Conservation (phyloP, 2,797 vertebrate species). For the Cetoscarus ocellatus region DNA sequence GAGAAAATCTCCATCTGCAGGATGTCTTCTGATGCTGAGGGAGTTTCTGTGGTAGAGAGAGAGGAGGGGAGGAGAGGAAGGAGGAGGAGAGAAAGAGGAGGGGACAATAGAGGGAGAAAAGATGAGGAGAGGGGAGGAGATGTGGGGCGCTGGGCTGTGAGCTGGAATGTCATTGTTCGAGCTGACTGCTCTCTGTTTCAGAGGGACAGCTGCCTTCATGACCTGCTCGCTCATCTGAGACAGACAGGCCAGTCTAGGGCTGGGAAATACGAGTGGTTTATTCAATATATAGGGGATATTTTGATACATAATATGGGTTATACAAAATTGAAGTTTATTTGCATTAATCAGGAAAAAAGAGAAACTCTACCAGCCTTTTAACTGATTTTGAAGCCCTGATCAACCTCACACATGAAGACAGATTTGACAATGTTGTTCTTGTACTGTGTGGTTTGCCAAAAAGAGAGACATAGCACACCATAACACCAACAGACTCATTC, state of each 20-base stretch:
- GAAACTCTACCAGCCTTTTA: too few relatives aligned
- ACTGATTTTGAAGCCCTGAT: too few relatives aligned
- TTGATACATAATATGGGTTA: too few relatives aligned
- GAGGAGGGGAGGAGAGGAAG: conserved; percentile 30
- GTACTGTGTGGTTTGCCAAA: too few relatives aligned
- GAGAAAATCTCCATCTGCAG: conserved; percentile 60
- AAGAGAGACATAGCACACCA: too few relatives aligned
- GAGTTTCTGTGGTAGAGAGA: conserved; percentile 28
- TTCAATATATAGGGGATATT: too few relatives aligned
- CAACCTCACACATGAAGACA: too few relatives aligned
- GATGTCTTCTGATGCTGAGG: conserved; percentile 41
- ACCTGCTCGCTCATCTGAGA: conserved; percentile 48
- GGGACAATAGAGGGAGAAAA: conserved; percentile 3
- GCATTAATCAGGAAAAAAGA: too few relatives aligned
- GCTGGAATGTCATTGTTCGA: conserved; percentile 77
- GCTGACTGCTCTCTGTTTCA: conserved; percentile 47
- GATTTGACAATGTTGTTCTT: too few relatives aligned
- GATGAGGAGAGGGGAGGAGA: conserved; percentile 33
- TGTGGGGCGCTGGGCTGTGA: conserved; percentile 41
- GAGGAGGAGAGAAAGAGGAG: conserved; percentile 21
- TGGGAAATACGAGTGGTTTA: too few relatives aligned
- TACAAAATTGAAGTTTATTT: too few relatives aligned
- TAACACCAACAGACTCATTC: too few relatives aligned
- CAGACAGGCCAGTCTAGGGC: conserved; percentile 16
- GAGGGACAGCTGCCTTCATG: conserved; percentile 68